Evolutionary conservation across 2,113 vertebrate genomes (phyloP), one percentile per base, ranked within the genome.

Genomic region (Spea multiplicata): DNA sequence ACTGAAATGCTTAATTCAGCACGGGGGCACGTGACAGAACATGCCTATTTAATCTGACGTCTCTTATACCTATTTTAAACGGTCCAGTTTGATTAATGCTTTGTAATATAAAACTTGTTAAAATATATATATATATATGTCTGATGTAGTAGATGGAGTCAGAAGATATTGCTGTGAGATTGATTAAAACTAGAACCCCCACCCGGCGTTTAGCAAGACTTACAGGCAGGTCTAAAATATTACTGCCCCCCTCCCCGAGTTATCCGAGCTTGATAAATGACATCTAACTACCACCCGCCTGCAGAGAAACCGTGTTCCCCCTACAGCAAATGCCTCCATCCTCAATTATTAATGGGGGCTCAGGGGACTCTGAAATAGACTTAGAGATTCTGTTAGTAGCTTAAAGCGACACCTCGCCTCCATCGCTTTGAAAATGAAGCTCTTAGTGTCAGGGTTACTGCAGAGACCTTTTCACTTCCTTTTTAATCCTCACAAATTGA

Each of bases 141-240:
- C 30, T 30, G 30, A 30, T 30, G 30, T 1, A 30, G 30, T 30
- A 30, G 30, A 78, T 12, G 3, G 57, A 72, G 55, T 64, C 53
- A 70, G 50, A 76, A 69, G 84, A 84, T 85, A 88, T 86, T 87
- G 86, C 80, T 82, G 69, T 73, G 71, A 83, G 83, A 78, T 62
- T 83, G 82, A 84, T 87, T 86, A 85, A 85, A 85, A 88, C 83
- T 87, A 87, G 85, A 85, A 85, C 85, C 86, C 79, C 83, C 73
- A 47, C 81, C 78, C 73, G 75, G 84, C 76, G 82, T 59, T 84
- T 85, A 80, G 76, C 57, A 80, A 3, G 83, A 81, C 83, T 81
- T 75, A 80, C 85, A 81, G 72, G 50, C 79, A 86, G 75, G 69
- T 67, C 0, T 0, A 84, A 84, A 81, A 83, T 49, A 16, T 75